Percentiles rank a stretch among this genome's conserved stretches.
phyloP scores from a whole-genome alignment of 2,113 vertebrate genomes.

The Mesoclemmys tuberculata region DNA sequence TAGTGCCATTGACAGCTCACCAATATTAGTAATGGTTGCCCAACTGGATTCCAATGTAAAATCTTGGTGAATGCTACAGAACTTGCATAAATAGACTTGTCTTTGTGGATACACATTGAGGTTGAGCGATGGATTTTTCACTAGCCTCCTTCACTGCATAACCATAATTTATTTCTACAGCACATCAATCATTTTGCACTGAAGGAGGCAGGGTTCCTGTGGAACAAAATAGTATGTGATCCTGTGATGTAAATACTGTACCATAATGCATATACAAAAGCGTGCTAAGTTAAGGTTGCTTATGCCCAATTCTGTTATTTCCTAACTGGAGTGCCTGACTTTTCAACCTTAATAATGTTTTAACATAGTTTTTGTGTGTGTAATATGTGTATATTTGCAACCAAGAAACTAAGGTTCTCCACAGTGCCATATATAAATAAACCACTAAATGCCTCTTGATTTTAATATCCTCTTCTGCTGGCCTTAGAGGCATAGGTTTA shows the following conservation, averaged over 20 bases:
- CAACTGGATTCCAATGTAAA: neutral
- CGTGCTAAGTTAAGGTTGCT: neutral
- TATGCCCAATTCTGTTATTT: neutral
- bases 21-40: neutral
- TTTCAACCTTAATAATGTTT: neutral
- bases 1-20: neutral
- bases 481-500: neutral
- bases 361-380: neutral
- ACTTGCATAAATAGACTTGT: neutral
- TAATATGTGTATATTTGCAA: neutral
- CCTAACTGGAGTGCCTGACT: neutral
- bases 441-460: neutral
- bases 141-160: neutral
- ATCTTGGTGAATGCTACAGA: neutral
- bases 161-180: neutral
- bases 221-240: neutral
- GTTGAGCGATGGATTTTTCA: neutral
- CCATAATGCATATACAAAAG: neutral
- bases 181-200: neutral
- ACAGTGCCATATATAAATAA: neutral
- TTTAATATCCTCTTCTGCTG: neutral
- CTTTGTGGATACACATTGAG: neutral
- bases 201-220: neutral
- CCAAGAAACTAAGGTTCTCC: neutral
- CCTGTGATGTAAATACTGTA: neutral